Conservation (phyloP, 2,797 vertebrate species). For the Cynopterus sphinx region DNA sequence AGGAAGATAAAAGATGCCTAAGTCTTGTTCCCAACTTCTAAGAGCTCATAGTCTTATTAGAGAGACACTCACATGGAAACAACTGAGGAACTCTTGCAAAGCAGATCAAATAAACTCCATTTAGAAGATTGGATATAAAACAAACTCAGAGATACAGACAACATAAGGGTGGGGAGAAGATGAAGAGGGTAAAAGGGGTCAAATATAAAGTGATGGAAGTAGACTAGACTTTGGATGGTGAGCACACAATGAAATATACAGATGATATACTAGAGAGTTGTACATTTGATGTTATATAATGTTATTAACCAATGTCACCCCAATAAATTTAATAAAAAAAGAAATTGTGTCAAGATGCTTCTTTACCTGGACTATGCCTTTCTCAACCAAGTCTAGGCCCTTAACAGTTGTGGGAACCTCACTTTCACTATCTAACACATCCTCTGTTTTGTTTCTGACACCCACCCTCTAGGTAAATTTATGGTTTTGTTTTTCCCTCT, state of each 20-base stretch:
- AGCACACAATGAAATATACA: background rate
- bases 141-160: background rate
- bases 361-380: background rate
- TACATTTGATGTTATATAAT: background rate
- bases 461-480: background rate
- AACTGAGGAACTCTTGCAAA: background rate
- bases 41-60: background rate
- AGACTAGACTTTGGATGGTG: background rate
- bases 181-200: background rate
- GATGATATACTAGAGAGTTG: background rate
- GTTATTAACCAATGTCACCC: background rate
- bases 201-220: background rate
- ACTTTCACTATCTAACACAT: background rate
- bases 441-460: constrained; percentile 4
- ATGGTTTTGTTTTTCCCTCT: background rate
- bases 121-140: background rate
- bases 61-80: background rate
- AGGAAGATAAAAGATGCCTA: background rate
- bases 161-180: background rate
- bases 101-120: background rate
- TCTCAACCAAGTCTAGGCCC: background rate
- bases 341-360: background rate
- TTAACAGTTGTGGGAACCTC: background rate
- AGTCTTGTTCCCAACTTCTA: background rate
- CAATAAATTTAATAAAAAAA: background rate